Evolutionary conservation across 1,140 invertebrate species (phyloP), one percentile per base, ranked within the genome.

Genomic region (Berghia stephanieae): DNA sequence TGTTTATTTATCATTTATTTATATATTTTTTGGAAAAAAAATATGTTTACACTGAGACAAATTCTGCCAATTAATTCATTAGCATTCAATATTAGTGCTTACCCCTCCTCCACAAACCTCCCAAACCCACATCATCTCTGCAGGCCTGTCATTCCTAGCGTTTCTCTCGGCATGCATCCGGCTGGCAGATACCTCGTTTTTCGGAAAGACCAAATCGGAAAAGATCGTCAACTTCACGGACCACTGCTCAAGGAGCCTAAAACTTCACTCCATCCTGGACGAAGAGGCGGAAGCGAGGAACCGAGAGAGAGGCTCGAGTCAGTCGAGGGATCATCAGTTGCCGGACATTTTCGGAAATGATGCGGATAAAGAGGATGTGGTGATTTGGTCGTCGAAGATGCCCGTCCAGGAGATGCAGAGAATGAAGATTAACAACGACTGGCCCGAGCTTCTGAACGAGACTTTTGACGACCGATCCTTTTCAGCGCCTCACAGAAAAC

Each of bases 71-170:
- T n/a, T n/a, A n/a, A n/a, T n/a, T n/a, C n/a, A n/a, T n/a, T n/a
- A n/a, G 46, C n/a, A n/a, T 49, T n/a, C 46, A 49, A 49, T n/a
- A 49, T 13, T n/a, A n/a, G 46, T n/a, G 46, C n/a, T n/a, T 13
- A 49, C 46, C n/a, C 13, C 13, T 49, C n/a, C n/a, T n/a, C n/a
- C n/a, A n/a, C n/a, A n/a, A n/a, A n/a, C n/a, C n/a, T n/a, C n/a
- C n/a, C n/a, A n/a, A n/a, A n/a, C n/a, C n/a, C n/a, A n/a, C n/a
- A 16, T 63, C 27, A 27, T 6, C 8, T 10, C 43, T 44, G 24
- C 40, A 75, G 72, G 72, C 16, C 8, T 75, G 2, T 42, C n/a
- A n/a, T 75, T 75, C 55, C 63, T 63, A 36, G 72, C 72, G 1
- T 75, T 75, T 34, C 52, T 63, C 31, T 46, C n/a, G 18, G 72